Percentiles rank a stretch among this genome's conserved stretches.
Conservation (phyloP, 1,140 invertebrate genomes). For the Drosophila ananassae region DNA sequence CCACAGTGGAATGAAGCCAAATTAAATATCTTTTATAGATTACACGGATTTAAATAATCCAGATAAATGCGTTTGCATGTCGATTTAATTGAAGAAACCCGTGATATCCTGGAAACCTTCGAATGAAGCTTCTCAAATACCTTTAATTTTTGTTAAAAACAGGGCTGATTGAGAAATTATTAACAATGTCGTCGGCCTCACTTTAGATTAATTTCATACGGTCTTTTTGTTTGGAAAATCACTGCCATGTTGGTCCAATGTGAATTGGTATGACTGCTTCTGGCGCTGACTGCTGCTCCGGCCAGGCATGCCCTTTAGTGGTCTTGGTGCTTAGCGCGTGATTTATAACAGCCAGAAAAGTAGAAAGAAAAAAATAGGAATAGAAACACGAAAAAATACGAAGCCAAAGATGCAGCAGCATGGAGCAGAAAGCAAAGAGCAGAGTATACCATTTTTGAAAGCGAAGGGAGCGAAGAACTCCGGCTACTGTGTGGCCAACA, state of each 20-base stretch:
- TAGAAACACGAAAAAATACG: conserved; percentile 18
- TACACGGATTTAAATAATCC: neutral
- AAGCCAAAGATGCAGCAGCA: conserved; percentile 26
- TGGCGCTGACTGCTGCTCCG: conserved; percentile 41
- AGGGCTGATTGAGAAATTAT: too few species aligned
- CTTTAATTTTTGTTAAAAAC: neutral
- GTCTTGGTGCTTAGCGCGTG: conserved; percentile 76
- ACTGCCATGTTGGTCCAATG: conserved; percentile 42
- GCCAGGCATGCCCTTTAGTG: conserved; percentile 48
- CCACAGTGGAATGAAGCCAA: conserved; percentile 26
- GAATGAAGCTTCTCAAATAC: neutral
- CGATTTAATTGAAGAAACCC: neutral
- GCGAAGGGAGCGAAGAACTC: neutral
- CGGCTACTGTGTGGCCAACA: conserved; percentile 66
- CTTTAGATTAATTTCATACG: neutral
- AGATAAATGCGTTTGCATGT: neutral
- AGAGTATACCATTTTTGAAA: neutral
- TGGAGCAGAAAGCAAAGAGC: conserved; percentile 25
- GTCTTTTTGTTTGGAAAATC: neutral
- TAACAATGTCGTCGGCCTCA: neutral
- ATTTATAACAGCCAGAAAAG: conserved; percentile 69
- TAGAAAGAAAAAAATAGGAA: conserved; percentile 17
- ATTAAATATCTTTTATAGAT: conserved; percentile 2
- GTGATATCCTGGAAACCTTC: neutral
- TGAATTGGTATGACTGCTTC: conserved; percentile 41